Percentiles rank a stretch among this genome's conserved stretches.
Conservation (phyloP, 2,113 vertebrate genomes). For the Smithornis capensis region DNA sequence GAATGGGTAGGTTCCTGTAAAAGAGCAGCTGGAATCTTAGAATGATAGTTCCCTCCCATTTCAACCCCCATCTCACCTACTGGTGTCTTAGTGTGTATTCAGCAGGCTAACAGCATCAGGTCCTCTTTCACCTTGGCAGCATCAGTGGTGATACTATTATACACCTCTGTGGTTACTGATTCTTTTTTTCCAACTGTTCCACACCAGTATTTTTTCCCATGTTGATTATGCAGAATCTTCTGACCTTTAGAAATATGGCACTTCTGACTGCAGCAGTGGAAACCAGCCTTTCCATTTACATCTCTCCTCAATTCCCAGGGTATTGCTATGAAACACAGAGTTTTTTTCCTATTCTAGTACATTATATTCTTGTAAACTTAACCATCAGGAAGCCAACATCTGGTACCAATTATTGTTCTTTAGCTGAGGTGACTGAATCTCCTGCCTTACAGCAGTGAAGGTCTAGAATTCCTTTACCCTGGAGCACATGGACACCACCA, state of each 20-base stretch:
- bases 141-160: not conserved
- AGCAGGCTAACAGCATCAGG: not conserved
- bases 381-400: slow-evolving; percentile 6
- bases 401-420: slow-evolving; percentile 3
- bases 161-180: not conserved
- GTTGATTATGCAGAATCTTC: not conserved
- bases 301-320: not conserved
- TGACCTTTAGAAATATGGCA: slow-evolving; percentile 18
- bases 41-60: not conserved
- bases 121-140: slow-evolving; percentile 31
- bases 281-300: not conserved
- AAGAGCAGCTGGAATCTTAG: not conserved
- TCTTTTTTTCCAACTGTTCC: not conserved
- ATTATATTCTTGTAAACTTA: slow-evolving; percentile 1
- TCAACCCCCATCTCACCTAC: not conserved
- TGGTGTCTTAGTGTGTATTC: not conserved
- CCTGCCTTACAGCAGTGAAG: not conserved
- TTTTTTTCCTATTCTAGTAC: not conserved
- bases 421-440: not conserved
- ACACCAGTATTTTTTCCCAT: not conserved
- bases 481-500: not conserved
- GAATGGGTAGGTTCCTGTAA: not conserved
- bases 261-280: not conserved
- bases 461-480: not conserved
- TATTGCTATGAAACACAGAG: not conserved